Conservation (phyloP, 1,140 invertebrate genomes). For the Nephila pilipes region DNA sequence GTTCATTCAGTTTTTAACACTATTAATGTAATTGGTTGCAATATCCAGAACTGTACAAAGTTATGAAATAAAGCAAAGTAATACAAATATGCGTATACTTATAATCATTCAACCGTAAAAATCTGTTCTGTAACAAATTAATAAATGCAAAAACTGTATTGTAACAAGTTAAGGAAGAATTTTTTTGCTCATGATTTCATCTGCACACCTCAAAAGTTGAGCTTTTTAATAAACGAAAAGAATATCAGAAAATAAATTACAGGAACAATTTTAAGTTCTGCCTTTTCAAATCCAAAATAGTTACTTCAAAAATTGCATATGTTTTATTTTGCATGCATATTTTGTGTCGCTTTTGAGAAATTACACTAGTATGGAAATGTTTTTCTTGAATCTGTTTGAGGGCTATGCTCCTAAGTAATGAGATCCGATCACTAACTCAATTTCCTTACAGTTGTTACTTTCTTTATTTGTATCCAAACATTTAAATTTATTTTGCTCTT, state of each 20-base stretch:
- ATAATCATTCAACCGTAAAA: too few species aligned
- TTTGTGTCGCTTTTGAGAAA: neutral
- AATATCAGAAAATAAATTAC: neutral
- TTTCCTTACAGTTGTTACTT: neutral
- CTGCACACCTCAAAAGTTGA: too few species aligned
- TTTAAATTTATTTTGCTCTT: neutral
- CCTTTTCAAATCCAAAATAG: neutral
- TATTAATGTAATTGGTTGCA: too few species aligned
- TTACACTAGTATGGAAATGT: neutral
- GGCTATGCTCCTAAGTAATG: neutral
- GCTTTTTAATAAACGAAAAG: too few species aligned
- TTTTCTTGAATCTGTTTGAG: neutral
- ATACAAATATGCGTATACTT: too few species aligned
- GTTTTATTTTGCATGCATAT: neutral
- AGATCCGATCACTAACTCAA: constrained; percentile 2
- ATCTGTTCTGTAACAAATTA: too few species aligned
- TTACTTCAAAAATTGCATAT: neutral
- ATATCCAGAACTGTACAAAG: too few species aligned
- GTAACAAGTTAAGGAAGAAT: too few species aligned
- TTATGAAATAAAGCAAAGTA: too few species aligned
- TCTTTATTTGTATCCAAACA: neutral
- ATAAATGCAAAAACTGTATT: too few species aligned
- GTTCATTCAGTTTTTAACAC: too few species aligned
- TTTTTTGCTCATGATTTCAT: too few species aligned
- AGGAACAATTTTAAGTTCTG: neutral